Conservation (phyloP, 2,113 vertebrate species). For the Tragelaphus scriptus region DNA sequence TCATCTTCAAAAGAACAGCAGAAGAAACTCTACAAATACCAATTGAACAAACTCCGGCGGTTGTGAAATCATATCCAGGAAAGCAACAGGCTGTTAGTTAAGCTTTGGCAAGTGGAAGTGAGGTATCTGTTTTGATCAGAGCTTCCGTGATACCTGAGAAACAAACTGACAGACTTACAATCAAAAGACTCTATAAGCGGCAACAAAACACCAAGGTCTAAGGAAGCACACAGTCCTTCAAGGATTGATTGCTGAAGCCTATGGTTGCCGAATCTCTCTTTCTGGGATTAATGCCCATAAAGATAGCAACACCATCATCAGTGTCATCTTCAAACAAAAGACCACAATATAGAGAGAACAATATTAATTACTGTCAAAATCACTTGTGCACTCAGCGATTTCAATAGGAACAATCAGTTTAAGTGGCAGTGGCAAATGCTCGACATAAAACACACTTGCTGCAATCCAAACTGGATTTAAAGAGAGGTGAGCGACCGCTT, state of each 20-base stretch:
- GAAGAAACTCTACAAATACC: not conserved
- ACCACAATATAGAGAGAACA: conserved; percentile 57
- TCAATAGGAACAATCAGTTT: conserved; percentile 75
- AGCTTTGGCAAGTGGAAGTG: not conserved
- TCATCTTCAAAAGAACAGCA: not conserved
- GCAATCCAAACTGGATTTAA: conserved; percentile 69
- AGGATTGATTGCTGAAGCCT: conserved; percentile 13
- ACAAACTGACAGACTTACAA: not conserved
- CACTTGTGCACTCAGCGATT: conserved; percentile 54
- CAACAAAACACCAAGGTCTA: conserved; percentile 28
- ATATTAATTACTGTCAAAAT: conserved; percentile 73
- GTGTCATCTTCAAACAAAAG: conserved; percentile 70
- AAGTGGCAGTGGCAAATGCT: conserved; percentile 76
- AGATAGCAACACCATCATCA: conserved; percentile 65
- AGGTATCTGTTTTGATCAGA: conserved; percentile 33
- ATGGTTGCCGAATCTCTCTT: not conserved
- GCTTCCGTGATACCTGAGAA: not conserved
- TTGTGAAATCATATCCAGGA: not conserved
- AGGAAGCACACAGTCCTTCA: not conserved
- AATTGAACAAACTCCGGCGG: not conserved
- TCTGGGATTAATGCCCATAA: conserved; percentile 62
- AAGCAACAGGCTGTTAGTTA: not conserved
- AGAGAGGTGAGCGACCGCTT: conserved; percentile 74
- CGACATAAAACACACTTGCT: conserved; percentile 71
- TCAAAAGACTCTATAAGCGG: not conserved